Evolutionary conservation across 1,140 invertebrate species (phyloP), one percentile per base, ranked within the genome.

Genomic region (Ceratoteleas bidentatus): DNA sequence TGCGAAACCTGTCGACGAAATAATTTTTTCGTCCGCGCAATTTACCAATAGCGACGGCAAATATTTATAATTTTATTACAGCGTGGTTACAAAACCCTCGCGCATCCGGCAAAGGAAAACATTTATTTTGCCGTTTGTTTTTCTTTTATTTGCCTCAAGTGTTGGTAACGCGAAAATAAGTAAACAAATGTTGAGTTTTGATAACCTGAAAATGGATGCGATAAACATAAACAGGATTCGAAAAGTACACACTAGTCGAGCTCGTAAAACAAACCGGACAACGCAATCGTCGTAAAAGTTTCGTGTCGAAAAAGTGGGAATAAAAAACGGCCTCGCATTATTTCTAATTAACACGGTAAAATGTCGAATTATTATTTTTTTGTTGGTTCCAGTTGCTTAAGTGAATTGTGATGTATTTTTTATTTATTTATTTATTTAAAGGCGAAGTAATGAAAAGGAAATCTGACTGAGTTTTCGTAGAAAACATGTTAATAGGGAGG

Each of bases 191-290:
- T 72, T 58, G 24, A 60, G 61, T 70, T 78, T 65, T 52, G 66
- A 53, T 65, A 78, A 56, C 65, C 66, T 77, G 66, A 70, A 78
- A 70, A 70, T 64, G 52, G 14, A 49, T 66, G 66, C 53, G 66
- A 70, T 77, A 60, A 77, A 77, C 74, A 78, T 78, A 64, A 78
- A 70, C 54, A 66, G 52, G 61, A 78, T 70, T 78, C 34, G 40
- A 53, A 77, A 69, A 69, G 64, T 57, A 66, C 56, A 77, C 57
- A 77, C 24, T 38, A 76, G 56, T 70, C 13, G 45, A 36, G 50
- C 54, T 50, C 45, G 40, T 74, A 57, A 57, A 74, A 64, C 70
- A 74, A 56, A 57, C 49, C 15, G 16, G 47, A 62, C 32, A 47
- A 50, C 33, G 13, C 49, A 38, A 53, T 40, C 56, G 52, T 24